Percentiles rank a stretch among this genome's conserved stretches.
These are phyloP conservation scores for Agraylea sexmaculata DNA, from an alignment of 1,140 invertebrate genomes.

Conservation along the genomic window DNA sequence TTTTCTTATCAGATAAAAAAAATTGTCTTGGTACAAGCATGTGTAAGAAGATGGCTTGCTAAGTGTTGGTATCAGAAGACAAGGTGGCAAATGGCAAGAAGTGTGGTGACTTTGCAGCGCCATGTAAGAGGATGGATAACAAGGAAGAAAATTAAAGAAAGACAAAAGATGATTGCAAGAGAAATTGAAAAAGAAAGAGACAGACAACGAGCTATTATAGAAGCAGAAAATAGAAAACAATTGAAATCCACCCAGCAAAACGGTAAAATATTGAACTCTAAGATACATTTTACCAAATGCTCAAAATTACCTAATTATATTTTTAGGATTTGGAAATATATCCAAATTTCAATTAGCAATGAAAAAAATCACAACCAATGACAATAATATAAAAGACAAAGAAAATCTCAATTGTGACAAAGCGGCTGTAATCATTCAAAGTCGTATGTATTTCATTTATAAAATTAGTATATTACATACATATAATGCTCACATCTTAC, in stretches of 20 bases:
- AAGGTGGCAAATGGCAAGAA: slow-evolving; percentile 49
- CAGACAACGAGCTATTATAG: slow-evolving; percentile 21
- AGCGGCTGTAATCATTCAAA: slow-evolving; percentile 54
- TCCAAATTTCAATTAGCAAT: too few relatives aligned
- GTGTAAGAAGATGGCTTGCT: slow-evolving; percentile 59
- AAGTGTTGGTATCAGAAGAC: slow-evolving; percentile 43
- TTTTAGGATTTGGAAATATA: too few relatives aligned
- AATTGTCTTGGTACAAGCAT: slow-evolving; percentile 59
- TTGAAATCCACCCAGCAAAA: slow-evolving; percentile 23
- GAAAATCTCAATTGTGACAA: slow-evolving; percentile 41
- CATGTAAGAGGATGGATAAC: slow-evolving; percentile 55
- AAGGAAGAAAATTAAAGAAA: slow-evolving; percentile 36
- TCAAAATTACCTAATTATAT: slow-evolving; percentile 1
- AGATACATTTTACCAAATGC: neutral
- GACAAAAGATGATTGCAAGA: slow-evolving; percentile 30
- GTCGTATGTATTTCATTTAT: slow-evolving; percentile 40
- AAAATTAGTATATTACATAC: neutral
- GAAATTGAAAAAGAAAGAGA: slow-evolving; percentile 33
- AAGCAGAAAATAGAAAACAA: slow-evolving; percentile 30
- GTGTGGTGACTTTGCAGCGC: slow-evolving; percentile 53
- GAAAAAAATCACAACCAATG: slow-evolving; percentile 30
- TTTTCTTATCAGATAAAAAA: slow-evolving; percentile 44
- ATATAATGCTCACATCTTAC: neutral
- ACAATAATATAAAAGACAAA: slow-evolving; percentile 26
- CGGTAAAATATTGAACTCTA: slow-evolving; percentile 5